Conservation (phyloP, 2,797 vertebrate genomes). For the Lateolabrax maculatus region DNA sequence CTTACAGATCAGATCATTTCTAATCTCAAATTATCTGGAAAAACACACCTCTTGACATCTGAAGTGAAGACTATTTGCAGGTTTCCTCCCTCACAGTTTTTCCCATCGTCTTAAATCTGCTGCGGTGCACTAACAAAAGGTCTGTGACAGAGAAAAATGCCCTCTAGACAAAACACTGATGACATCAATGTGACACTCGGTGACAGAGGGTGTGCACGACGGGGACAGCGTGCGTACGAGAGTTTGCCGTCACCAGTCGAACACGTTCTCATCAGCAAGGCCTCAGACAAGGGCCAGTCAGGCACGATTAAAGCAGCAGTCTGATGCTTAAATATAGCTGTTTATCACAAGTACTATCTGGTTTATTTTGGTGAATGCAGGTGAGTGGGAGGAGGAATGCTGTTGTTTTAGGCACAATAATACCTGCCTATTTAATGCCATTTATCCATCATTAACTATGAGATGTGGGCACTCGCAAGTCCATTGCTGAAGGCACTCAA, state of each 20-base stretch:
- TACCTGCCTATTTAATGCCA: slow-evolving; percentile 45
- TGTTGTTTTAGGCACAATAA: slow-evolving; percentile 10
- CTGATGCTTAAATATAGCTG: slow-evolving; percentile 1
- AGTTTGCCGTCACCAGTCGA: slow-evolving; percentile 44
- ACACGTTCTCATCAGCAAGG: slow-evolving; percentile 48
- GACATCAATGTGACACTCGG: slow-evolving; percentile 66
- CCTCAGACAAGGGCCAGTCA: slow-evolving; percentile 29
- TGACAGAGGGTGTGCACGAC: slow-evolving; percentile 47
- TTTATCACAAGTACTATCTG: slow-evolving; percentile 27
- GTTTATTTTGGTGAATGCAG: slow-evolving; percentile 46
- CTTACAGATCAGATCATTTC: neutral
- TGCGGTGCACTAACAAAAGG: slow-evolving; percentile 37
- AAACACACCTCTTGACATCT: no score
- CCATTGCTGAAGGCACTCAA: slow-evolving; percentile 21
- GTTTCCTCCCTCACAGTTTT: slow-evolving; percentile 22
- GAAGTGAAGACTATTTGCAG: neutral
- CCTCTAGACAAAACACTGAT: slow-evolving; percentile 53
- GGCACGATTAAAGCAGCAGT: slow-evolving; percentile 21
- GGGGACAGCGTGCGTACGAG: neutral
- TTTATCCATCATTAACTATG: slow-evolving; percentile 25
- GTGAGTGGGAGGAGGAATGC: slow-evolving; percentile 66
- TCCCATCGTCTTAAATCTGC: slow-evolving; percentile 18
- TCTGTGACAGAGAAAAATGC: slow-evolving; percentile 41
- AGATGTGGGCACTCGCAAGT: slow-evolving; percentile 30
- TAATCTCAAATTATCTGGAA: neutral